phyloP scores from a whole-genome alignment of 1,140 invertebrate genomes.

The Drosophila melanica region DNA sequence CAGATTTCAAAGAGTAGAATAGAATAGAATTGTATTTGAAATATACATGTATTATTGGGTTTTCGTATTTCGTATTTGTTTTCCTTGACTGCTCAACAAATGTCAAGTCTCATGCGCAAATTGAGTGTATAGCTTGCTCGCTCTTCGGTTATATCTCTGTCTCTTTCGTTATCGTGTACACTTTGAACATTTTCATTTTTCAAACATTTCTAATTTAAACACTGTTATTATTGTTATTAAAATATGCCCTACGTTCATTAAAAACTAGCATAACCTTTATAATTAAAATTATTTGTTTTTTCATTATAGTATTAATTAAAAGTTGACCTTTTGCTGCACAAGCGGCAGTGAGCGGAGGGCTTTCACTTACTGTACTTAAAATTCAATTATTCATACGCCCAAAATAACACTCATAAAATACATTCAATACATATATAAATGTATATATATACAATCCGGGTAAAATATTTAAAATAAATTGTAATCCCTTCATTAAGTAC shows the following conservation, averaged over 20 bases:
- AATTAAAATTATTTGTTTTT: slow-evolving; percentile 1
- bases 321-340: slow-evolving; percentile 28
- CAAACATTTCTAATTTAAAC: slow-evolving; percentile 32
- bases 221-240: slow-evolving; percentile 35
- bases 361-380: slow-evolving; percentile 22
- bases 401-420: background rate
- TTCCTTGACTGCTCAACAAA: background rate
- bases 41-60: background rate
- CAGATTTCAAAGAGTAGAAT: background rate
- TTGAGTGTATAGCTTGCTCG: background rate
- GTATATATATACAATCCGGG: background rate
- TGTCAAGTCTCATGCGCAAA: background rate
- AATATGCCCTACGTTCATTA: slow-evolving; percentile 20
- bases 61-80: background rate
- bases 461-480: background rate
- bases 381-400: background rate
- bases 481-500: background rate
- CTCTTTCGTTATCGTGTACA: slow-evolving; percentile 19
- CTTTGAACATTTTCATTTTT: too few species aligned
- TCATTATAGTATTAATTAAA: slow-evolving; percentile 17
- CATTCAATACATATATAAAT: slow-evolving; percentile 1
- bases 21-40: background rate
- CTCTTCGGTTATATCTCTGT: background rate
- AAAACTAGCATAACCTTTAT: slow-evolving; percentile 40
- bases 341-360: slow-evolving; percentile 18